Evolutionary conservation across 2,797 vertebrate genomes (phyloP).

Genomic region (Podarcis siculus): DNA sequence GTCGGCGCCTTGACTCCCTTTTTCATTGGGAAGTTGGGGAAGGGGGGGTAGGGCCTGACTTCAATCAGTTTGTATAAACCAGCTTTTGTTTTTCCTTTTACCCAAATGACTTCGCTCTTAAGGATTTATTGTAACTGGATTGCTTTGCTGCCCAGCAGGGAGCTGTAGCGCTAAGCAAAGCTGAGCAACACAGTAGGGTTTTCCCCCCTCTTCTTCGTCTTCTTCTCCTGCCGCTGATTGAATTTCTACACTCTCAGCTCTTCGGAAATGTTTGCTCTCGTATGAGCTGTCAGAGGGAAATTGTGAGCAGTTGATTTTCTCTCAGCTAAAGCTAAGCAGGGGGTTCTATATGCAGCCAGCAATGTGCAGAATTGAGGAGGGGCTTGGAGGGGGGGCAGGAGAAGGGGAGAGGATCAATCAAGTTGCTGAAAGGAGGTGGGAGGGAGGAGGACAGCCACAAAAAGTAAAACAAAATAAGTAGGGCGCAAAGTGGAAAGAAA

Average conservation of each 20-base stretch:
- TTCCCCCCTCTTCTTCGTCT: not conserved
- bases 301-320: constrained; percentile 69
- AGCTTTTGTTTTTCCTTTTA: constrained; percentile 77
- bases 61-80: constrained; percentile 77
- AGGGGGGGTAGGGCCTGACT: constrained; percentile 60
- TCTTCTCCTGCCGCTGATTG: constrained; percentile 61
- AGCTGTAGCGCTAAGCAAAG: constrained; percentile 73
- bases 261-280: constrained; percentile 76
- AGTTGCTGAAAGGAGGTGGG: constrained; percentile 19
- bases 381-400: too few relatives aligned
- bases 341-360: constrained; percentile 66
- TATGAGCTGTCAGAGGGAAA: constrained; percentile 75
- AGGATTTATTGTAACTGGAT: constrained; percentile 80
- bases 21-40: constrained; percentile 68
- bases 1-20: constrained; percentile 63
- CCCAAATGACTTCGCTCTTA: constrained; percentile 78
- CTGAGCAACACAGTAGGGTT: constrained; percentile 74
- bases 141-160: constrained; percentile 78
- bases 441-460: constrained; percentile 21
- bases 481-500: not conserved
- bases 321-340: constrained; percentile 65
- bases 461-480: constrained; percentile 38
- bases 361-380: constrained; percentile 49
- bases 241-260: constrained; percentile 77
- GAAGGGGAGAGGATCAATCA: constrained; percentile 61